Base-by-base conservation (phyloP, 2,797 vertebrate genomes). In the Chromobotia macracanthus region DNA sequence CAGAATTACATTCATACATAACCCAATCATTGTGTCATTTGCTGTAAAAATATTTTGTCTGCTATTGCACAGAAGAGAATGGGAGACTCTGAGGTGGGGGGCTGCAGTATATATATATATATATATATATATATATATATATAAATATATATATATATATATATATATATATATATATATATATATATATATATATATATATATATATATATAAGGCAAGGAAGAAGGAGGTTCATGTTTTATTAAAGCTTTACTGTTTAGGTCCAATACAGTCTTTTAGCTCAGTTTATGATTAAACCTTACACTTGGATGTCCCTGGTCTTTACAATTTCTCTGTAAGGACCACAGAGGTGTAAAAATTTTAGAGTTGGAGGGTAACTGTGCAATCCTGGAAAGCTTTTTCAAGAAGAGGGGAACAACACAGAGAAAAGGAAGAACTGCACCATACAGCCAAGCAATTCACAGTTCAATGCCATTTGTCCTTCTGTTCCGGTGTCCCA, bases 1-100 rank as follows among this genome's bases (percentile, higher is more conserved):
- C 82, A 85, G 85, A 88, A 89, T 86, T 88, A 79, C 86, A 87
- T 88, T 89, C 86, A 83, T 66, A 85, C 83, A 88, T 82, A 88
- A 85, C 84, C 83, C 87, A 87, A 78, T 88, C 78, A 85, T 87
- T 87, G 84, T 83, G 79, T 72, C 80, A 75, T 84, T 85, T 84
- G 79, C 81, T 55, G 55, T 72, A 64, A 80, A 81, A 80, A 75
- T 76, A 84, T 44, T 64, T 85, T 69, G 75, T 87, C 81, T 35
- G 83, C 80, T 84, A 63, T 82, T 86, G 85, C 78, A 76, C 51
- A 11, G 67, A 53, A 50, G 46, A 46, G 58, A 51, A 46, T 53
- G 28, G 35, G 60, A 68, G 66, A 31, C 9, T 10, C 50, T 19
- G 19, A 46, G 25, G 48, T 13, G 53, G 63, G 53, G 25, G 55